phyloP scores from a whole-genome alignment of 2,888 invertebrate species.

The Choreutis nemorana region DNA sequence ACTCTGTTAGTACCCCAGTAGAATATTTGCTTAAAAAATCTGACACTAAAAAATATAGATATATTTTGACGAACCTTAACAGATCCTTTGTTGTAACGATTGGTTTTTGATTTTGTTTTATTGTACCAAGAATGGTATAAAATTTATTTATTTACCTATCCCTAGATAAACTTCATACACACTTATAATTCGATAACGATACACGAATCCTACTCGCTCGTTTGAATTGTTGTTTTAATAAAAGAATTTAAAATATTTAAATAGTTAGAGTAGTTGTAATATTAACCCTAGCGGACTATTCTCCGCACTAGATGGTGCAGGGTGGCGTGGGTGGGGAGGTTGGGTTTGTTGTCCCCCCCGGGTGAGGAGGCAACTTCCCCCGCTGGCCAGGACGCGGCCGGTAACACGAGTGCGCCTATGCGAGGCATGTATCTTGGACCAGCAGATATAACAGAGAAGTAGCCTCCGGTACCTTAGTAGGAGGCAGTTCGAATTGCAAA shows the following conservation, averaged over 20 bases:
- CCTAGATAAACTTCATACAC: too few relatives aligned
- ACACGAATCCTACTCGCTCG: not conserved
- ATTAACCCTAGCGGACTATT: conserved; percentile 61
- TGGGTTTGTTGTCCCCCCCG: conserved; percentile 12
- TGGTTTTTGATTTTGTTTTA: too few relatives aligned
- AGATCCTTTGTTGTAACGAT: too few relatives aligned
- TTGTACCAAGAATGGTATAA: too few relatives aligned
- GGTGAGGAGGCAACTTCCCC: conserved; percentile 20
- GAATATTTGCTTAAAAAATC: too few relatives aligned
- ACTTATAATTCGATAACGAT: too few relatives aligned
- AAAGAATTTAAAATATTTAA: conserved; percentile 47
- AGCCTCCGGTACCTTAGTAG: conserved; percentile 60
- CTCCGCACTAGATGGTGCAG: conserved; percentile 47
- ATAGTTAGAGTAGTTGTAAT: conserved; percentile 54
- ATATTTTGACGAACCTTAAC: too few relatives aligned
- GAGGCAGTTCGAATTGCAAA: conserved; percentile 19
- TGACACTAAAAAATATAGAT: too few relatives aligned
- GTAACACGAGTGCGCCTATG: conserved; percentile 66
- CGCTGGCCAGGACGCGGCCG: conserved; percentile 55
- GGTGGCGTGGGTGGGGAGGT: conserved; percentile 16
- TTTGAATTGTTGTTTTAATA: too few relatives aligned
- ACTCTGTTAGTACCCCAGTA: too few relatives aligned
- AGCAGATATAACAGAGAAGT: conserved; percentile 66
- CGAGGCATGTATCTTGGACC: conserved; percentile 67
- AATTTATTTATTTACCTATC: too few relatives aligned